These are phyloP conservation scores for Platynereis dumerilii DNA, from an alignment of 2,888 invertebrate species.

Conservation along the genomic window DNA sequence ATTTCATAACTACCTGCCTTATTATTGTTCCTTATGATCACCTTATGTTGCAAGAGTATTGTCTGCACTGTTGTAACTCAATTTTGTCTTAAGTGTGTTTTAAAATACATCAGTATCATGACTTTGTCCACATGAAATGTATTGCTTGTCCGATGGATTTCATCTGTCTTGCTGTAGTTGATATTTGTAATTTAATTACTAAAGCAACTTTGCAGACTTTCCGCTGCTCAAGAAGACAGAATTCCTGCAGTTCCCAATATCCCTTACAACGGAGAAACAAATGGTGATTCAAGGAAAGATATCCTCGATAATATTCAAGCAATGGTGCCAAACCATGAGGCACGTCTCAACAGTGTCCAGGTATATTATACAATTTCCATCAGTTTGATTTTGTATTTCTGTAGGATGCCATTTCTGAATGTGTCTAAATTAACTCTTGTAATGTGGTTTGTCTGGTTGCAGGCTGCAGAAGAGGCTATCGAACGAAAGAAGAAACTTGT, in stretches of 20 bases:
- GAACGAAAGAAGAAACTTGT: conserved; percentile 52
- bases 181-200: too few species aligned
- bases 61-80: too few species aligned
- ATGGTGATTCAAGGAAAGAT: conserved; percentile 44
- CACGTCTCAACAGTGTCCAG: conserved; percentile 50
- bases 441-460: conserved; percentile 19
- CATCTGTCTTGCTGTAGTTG: too few species aligned
- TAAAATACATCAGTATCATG: too few species aligned
- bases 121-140: too few species aligned
- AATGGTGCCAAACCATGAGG: conserved; percentile 55
- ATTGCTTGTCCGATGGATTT: too few species aligned
- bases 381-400: background rate
- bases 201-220: conserved; percentile 70
- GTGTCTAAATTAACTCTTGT: background rate
- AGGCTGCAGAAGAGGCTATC: conserved; percentile 50
- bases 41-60: too few species aligned
- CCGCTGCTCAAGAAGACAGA: conserved; percentile 95
- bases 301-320: conserved; percentile 54
- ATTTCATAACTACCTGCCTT: too few species aligned
- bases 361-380: too few species aligned
- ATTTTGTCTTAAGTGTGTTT: too few species aligned
- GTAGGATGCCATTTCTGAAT: background rate
- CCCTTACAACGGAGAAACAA: conserved; percentile 34
- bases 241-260: conserved; percentile 41
- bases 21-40: too few species aligned